A percentile compares a stretch with the other conserved stretches of the same genome.
These are phyloP conservation scores for Allygus modestus DNA, from an alignment of 2,888 invertebrate species.

Conservation along the genomic window DNA sequence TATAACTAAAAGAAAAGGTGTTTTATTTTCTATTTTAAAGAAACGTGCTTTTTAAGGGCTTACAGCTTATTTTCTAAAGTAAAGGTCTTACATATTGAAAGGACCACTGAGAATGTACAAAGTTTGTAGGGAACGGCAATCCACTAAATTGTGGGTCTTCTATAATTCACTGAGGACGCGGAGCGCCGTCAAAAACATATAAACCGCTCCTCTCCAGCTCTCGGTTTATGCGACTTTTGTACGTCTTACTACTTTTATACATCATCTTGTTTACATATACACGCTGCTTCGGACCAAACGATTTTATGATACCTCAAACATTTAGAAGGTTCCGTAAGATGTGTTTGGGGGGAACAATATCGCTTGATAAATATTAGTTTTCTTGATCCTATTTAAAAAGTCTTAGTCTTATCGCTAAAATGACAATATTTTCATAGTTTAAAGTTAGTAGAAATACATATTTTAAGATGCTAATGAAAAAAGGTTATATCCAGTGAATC, in stretches of 20 bases:
- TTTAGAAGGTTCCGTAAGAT: background rate
- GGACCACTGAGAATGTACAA: background rate
- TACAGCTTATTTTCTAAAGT: background rate
- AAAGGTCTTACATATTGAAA: background rate
- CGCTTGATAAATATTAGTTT: too few species aligned
- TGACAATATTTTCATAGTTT: too few species aligned
- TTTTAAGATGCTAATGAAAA: too few species aligned
- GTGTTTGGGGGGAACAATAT: too few species aligned
- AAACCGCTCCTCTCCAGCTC: conserved; percentile 3
- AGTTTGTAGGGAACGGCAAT: conserved; percentile 24
- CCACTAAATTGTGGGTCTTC: conserved; percentile 42
- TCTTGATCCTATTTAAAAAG: too few species aligned
- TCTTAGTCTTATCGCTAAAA: too few species aligned
- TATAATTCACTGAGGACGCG: conserved; percentile 35
- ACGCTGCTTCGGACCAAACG: conserved; percentile 6
- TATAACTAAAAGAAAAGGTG: too few species aligned
- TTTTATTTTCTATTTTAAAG: background rate
- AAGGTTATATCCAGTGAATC: too few species aligned
- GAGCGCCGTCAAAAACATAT: conserved; percentile 45
- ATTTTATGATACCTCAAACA: background rate
- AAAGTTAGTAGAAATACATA: too few species aligned
- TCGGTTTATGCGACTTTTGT: conserved; percentile 20
- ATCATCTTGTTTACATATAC: conserved; percentile 22
- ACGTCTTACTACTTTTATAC: conserved; percentile 9
- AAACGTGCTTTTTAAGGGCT: background rate